Conservation (phyloP, 2,113 vertebrate genomes). For the Petromus typicus region DNA sequence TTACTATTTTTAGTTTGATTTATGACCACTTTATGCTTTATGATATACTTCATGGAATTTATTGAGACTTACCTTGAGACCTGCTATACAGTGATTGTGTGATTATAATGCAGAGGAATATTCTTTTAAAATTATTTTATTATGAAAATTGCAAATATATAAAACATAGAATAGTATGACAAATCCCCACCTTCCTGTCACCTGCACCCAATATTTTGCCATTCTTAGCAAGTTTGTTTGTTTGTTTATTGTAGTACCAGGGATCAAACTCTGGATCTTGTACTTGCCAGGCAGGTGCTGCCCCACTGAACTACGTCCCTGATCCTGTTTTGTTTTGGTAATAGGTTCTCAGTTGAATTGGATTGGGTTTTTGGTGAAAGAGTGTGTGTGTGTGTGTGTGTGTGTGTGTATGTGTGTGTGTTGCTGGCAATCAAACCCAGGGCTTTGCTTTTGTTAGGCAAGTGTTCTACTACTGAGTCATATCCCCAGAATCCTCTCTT, state of each 20-base stretch:
- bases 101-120: not conserved
- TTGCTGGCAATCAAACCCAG: no score
- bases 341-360: not conserved
- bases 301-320: no score
- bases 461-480: no score
- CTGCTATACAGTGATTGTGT: not conserved
- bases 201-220: not conserved
- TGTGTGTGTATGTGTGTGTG: no score
- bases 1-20: constrained; percentile 20
- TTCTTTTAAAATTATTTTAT: not conserved
- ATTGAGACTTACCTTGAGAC: not conserved
- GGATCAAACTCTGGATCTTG: no score
- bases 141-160: not conserved
- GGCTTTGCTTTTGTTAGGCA: no score
- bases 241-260: no score
- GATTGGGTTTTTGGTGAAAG: not conserved
- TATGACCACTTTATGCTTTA: not conserved
- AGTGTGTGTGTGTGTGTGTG: not conserved
- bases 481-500: not conserved
- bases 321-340: not conserved
- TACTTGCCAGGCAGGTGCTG: no score
- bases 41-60: constrained; percentile 26
- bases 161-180: not conserved
- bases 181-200: not conserved
- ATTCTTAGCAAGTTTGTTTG: not conserved